These are phyloP conservation scores for Brachionus plicatilis DNA, from an alignment of 1,140 invertebrate species.

Conservation along the genomic window DNA sequence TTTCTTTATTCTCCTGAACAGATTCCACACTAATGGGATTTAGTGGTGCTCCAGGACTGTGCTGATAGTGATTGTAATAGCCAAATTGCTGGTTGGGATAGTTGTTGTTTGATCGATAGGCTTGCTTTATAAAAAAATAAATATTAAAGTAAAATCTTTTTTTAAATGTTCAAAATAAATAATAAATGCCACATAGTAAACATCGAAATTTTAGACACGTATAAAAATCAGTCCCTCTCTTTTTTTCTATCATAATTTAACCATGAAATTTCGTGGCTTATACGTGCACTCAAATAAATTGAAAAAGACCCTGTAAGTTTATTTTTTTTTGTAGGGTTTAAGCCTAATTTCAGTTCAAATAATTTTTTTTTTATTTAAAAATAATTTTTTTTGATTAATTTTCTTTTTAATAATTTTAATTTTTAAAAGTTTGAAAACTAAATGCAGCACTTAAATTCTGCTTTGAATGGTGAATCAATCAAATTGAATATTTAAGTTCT, in stretches of 20 bases:
- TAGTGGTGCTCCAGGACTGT: neutral
- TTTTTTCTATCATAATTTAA: neutral
- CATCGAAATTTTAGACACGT: neutral
- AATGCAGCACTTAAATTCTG: too few relatives aligned
- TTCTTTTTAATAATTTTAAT: too few relatives aligned
- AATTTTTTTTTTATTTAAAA: too few relatives aligned
- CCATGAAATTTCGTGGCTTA: neutral
- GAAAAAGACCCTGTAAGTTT: neutral
- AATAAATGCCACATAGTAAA: conserved; percentile 17
- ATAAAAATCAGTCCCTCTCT: neutral
- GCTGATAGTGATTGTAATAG: neutral
- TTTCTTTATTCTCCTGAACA: neutral
- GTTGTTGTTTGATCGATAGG: neutral
- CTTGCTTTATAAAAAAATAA: conserved; percentile 17
- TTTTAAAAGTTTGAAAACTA: too few relatives aligned
- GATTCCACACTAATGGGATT: neutral
- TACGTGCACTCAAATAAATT: neutral
- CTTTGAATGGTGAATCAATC: too few relatives aligned
- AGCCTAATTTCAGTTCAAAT: too few relatives aligned
- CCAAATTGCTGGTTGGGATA: neutral
- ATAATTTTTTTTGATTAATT: too few relatives aligned
- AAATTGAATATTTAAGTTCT: too few relatives aligned
- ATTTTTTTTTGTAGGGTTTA: neutral
- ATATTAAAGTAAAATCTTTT: neutral
- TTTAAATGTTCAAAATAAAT: neutral